Evolutionary conservation across 2,113 vertebrate species (phyloP).

Genomic region (Pelvicachromis taeniatus): DNA sequence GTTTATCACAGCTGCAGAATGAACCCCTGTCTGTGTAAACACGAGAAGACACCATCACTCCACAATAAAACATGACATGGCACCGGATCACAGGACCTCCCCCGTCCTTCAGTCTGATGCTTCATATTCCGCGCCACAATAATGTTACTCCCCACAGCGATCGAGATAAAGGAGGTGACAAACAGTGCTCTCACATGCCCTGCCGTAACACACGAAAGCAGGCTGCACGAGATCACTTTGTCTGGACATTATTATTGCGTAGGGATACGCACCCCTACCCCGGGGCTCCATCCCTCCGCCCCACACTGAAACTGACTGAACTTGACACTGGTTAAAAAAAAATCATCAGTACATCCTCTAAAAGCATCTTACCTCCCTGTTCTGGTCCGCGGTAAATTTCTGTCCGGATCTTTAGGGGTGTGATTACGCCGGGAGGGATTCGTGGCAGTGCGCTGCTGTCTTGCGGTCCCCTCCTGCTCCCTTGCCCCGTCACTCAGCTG

Average conservation of each 20-base stretch:
- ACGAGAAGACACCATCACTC: neutral
- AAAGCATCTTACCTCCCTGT: constrained; percentile 31
- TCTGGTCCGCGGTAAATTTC: neutral
- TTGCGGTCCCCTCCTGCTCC: constrained; percentile 35
- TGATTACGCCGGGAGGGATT: constrained; percentile 1
- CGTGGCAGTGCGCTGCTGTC: constrained; percentile 21
- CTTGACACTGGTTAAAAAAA: neutral
- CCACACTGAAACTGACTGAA: neutral
- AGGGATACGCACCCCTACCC: neutral
- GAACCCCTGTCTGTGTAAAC: neutral
- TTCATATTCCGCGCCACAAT: neutral
- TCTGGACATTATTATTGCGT: neutral
- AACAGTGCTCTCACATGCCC: neutral
- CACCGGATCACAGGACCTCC: constrained; percentile 5
- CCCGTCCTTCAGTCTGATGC: constrained; percentile 1
- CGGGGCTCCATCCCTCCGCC: neutral
- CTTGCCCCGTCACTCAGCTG: constrained; percentile 69
- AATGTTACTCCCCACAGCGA: neutral
- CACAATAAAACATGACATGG: constrained; percentile 13
- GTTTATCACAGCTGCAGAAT: neutral
- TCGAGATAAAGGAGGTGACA: neutral
- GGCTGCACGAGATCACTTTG: neutral
- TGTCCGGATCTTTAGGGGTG: constrained; percentile 4
- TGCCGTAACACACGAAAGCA: neutral
- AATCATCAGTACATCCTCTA: neutral